Conservation (phyloP, 2,888 invertebrate species). For the Drosophila ezoana region DNA sequence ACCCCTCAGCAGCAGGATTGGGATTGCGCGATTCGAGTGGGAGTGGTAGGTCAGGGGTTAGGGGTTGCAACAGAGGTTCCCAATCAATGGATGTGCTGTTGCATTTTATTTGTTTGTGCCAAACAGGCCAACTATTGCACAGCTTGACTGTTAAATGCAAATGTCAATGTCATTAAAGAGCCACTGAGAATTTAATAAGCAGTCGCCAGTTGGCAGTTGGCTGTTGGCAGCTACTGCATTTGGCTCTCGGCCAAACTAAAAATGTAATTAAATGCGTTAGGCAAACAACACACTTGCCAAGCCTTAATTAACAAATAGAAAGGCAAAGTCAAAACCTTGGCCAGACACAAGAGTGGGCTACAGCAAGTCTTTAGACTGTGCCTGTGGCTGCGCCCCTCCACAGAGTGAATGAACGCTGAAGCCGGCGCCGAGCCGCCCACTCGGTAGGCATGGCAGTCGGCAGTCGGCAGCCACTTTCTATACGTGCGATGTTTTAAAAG, state of each 20-base stretch:
- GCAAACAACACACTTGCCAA: conserved; percentile 38
- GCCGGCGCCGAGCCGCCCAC: conserved; percentile 55
- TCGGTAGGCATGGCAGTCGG: conserved; percentile 58
- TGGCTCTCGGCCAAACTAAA: conserved; percentile 55
- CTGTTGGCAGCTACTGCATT: conserved; percentile 8
- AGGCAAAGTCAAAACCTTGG: conserved; percentile 69
- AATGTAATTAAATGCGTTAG: conserved; percentile 76
- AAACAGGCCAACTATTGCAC: conserved; percentile 50
- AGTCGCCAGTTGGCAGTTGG: conserved; percentile 13
- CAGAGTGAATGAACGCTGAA: conserved; percentile 76
- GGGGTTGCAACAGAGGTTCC: conserved; percentile 16
- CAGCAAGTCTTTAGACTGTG: conserved; percentile 22
- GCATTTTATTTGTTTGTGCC: conserved; percentile 67
- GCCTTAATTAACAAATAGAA: conserved; percentile 78
- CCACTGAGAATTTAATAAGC: conserved; percentile 58
- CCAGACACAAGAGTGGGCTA: conserved; percentile 53
- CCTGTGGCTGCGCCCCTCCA: conserved; percentile 5
- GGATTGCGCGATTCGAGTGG: background rate
- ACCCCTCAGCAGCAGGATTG: conserved; percentile 14
- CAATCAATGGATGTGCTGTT: conserved; percentile 71
- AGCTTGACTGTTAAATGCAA: conserved; percentile 53
- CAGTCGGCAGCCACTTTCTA: conserved; percentile 66
- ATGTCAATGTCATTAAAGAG: conserved; percentile 76
- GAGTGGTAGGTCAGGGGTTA: background rate
- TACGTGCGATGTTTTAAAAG: conserved; percentile 71